phyloP scores from a whole-genome alignment of 2,888 invertebrate species.

The Acanthosepion esculentum region DNA sequence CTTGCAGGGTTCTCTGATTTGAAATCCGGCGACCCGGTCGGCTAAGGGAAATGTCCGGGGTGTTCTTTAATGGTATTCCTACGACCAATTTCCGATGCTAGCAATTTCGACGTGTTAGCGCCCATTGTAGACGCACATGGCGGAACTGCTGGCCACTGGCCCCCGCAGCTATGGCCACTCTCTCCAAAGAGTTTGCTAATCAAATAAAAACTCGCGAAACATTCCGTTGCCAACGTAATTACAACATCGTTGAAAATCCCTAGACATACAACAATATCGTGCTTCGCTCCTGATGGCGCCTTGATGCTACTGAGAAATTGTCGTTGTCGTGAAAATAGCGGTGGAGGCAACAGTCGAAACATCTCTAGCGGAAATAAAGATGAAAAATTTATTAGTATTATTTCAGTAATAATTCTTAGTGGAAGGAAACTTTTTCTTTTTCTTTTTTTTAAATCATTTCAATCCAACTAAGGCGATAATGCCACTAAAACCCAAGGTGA shows the following conservation, averaged over 20 bases:
- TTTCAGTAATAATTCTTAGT: no score
- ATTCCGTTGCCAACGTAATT: constrained; percentile 11
- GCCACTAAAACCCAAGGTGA: no score
- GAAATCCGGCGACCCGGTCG: neutral
- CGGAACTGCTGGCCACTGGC: neutral
- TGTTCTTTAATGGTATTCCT: neutral
- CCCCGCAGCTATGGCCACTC: neutral
- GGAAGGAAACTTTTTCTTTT: no score
- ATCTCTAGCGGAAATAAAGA: no score
- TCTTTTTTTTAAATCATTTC: no score
- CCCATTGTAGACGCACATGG: neutral
- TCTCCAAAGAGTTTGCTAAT: neutral
- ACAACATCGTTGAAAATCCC: neutral
- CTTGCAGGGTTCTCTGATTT: neutral
- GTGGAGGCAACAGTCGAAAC: no score
- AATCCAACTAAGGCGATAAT: no score
- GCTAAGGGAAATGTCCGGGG: neutral
- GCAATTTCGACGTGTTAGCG: neutral
- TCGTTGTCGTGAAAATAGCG: no score
- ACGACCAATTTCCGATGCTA: neutral
- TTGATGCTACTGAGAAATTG: neutral
- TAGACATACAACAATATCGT: neutral
- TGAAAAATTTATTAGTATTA: no score
- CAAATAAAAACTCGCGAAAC: neutral
- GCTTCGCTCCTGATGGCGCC: neutral